Conservation (phyloP, 2,888 invertebrate genomes). For the Tenthredo mesomela region DNA sequence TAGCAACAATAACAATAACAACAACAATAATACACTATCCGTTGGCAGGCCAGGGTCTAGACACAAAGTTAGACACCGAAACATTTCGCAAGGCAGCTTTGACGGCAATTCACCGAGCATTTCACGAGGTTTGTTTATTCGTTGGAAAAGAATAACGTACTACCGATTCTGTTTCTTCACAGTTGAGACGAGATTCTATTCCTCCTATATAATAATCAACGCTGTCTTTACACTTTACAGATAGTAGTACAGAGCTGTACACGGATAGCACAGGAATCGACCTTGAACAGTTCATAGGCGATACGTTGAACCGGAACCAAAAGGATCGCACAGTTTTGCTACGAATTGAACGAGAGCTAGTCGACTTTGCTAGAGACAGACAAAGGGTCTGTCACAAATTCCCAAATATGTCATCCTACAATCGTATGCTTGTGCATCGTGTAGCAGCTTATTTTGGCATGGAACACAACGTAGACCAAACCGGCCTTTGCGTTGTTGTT, state of each 20-base stretch:
- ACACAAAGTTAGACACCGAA: constrained; percentile 77
- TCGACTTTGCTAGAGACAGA: constrained; percentile 89
- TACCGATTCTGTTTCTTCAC: too few species aligned
- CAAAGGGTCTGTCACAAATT: constrained; percentile 84
- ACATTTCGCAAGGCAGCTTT: constrained; percentile 77
- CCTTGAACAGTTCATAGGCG: constrained; percentile 92
- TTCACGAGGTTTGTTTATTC: constrained; percentile 77
- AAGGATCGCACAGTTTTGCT: constrained; percentile 92
- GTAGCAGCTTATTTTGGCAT: constrained; percentile 96
- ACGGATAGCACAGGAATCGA: constrained; percentile 90
- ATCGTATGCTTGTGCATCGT: constrained; percentile 97
- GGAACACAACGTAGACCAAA: constrained; percentile 94
- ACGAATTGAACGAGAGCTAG: constrained; percentile 93
- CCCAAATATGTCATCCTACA: constrained; percentile 96
- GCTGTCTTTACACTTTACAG: constrained; percentile 76
- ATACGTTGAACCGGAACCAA: constrained; percentile 93
- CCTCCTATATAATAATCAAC: not conserved
- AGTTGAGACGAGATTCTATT: not conserved
- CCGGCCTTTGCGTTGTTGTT: constrained; percentile 90
- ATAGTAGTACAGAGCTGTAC: constrained; percentile 88
- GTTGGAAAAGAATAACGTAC: not conserved
- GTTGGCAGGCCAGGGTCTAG: constrained; percentile 72
- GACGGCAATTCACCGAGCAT: constrained; percentile 78
- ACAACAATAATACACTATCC: constrained; percentile 64
- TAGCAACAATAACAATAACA: constrained; percentile 53